Evolutionary conservation across 23 tunicate species (phyloP).

Genomic region (Pegea sp.): DNA sequence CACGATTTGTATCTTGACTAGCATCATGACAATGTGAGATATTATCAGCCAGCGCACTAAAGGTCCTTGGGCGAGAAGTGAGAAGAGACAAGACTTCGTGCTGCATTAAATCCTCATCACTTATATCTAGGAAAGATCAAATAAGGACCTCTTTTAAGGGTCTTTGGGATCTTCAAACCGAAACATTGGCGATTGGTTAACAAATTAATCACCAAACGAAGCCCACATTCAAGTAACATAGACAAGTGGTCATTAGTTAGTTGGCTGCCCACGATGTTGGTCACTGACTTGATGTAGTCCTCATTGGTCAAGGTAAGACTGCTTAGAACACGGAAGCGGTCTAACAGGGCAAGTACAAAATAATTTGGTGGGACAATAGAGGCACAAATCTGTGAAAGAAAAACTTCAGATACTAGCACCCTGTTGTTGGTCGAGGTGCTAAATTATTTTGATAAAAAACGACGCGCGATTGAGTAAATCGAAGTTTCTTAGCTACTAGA

Average conservation of each 20-base stretch:
- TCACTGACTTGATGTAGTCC: not conserved
- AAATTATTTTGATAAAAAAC: no score
- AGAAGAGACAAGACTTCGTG: constrained; percentile 43
- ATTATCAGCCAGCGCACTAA: constrained; percentile 40
- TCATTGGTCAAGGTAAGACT: constrained; percentile 16
- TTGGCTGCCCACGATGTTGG: not conserved
- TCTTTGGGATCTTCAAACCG: not conserved
- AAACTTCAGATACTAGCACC: no score
- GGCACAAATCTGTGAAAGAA: constrained; percentile 30
- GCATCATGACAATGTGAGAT: constrained; percentile 60
- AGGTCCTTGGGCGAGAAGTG: constrained; percentile 26
- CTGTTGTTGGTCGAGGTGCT: no score
- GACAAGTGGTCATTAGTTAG: constrained; percentile 13
- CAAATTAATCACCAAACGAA: not conserved
- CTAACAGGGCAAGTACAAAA: constrained; percentile 35
- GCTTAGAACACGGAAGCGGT: constrained; percentile 39
- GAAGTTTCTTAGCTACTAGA: no score
- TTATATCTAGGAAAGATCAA: constrained; percentile 8
- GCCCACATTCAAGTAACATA: constrained; percentile 55
- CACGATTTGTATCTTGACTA: constrained; percentile 28
- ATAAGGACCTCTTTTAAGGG: not conserved
- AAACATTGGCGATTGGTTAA: not conserved
- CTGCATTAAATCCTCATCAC: constrained; percentile 30
- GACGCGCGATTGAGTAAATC: no score
- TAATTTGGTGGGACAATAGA: constrained; percentile 31